These are phyloP conservation scores for Pempheris klunzingeri DNA, from an alignment of 2,797 vertebrate species.

Conservation along the genomic window DNA sequence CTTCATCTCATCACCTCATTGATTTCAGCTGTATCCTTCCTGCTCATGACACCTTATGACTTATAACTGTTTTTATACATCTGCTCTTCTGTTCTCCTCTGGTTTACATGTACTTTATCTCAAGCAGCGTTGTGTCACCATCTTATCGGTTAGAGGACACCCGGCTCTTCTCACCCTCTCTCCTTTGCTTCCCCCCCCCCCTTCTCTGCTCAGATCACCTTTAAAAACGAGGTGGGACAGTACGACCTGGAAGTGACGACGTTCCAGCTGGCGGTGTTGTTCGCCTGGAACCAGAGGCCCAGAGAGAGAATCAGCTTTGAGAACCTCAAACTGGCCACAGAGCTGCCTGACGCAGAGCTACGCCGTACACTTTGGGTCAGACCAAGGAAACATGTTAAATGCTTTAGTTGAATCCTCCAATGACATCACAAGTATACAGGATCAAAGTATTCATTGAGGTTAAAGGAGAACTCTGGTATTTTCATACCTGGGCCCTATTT, in stretches of 20 bases:
- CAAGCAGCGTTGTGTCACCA: neutral
- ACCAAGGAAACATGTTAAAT: neutral
- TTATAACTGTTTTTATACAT: no score
- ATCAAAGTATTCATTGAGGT: neutral
- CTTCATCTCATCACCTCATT: neutral
- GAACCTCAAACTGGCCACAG: slow-evolving; percentile 97
- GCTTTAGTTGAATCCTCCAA: neutral
- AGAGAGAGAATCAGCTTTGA: slow-evolving; percentile 98
- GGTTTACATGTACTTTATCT: no score
- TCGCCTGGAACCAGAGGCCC: slow-evolving; percentile 99
- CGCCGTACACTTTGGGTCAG: slow-evolving; percentile 95
- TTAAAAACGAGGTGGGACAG: slow-evolving; percentile 98
- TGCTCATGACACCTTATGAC: no score
- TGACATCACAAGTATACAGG: neutral
- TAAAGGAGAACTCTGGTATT: no score
- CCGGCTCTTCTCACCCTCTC: neutral
- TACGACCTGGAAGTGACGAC: slow-evolving; percentile 98
- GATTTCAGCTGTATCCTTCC: no score
- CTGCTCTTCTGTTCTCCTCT: no score
- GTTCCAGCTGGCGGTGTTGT: slow-evolving; percentile 96
- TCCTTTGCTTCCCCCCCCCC: slow-evolving; percentile 56
- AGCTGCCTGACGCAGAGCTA: slow-evolving; percentile 96
- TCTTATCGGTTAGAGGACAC: neutral
- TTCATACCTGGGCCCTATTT: no score
- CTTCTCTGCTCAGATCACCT: slow-evolving; percentile 91